Base-by-base conservation (phyloP, 1,140 invertebrate genomes). In the Adoxophyes honmai region DNA sequence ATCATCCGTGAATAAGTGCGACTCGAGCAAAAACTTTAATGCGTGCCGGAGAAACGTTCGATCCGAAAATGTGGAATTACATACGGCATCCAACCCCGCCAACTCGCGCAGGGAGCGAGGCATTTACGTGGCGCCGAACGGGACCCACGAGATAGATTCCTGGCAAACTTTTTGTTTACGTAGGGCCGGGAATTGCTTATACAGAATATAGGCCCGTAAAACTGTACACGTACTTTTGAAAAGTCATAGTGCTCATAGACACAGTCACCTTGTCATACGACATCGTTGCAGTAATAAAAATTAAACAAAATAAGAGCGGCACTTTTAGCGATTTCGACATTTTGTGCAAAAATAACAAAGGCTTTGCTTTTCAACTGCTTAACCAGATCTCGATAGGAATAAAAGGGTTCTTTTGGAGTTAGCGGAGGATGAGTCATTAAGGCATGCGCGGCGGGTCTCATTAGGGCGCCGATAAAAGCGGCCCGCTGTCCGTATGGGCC, bases 1-100 rank as follows among this genome's bases (percentile, higher is more conserved):
- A 80, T 86, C 80, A 80, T 75, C 73, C 75, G 68, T 68, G 70
- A 83, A 80, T 73, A 73, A 70, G 73, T 66, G 64, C 56, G 66
- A 56, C 60, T 58, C 57, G 62, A 52, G 72, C 75, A 81, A 82
- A 87, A 87, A 85, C 78, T 81, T 81, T 77, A 83, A 85, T 78
- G 75, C 73, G 75, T 80, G 66, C 66, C 68, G 62, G 59, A 66
- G 61, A 70, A 73, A 51, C 63, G 64, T 69, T 67, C 62, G 70
- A 70, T 73, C 75, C 72, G 73, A 83, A 81, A 83, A 81, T 77
- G 74, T 70, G 68, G 72, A 81, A 82, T 81, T 81, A 82, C 75
- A 78, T 72, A 69, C 68, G 80, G 75, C 64, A 78, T 81, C 65
- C 70, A 73, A 73, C 66, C 70, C 64, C 67, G 73, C 59, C 68